Evolutionary conservation across 2,888 invertebrate species (phyloP), one percentile per base, ranked within the genome.

Genomic region (Andrena bucephala): DNA sequence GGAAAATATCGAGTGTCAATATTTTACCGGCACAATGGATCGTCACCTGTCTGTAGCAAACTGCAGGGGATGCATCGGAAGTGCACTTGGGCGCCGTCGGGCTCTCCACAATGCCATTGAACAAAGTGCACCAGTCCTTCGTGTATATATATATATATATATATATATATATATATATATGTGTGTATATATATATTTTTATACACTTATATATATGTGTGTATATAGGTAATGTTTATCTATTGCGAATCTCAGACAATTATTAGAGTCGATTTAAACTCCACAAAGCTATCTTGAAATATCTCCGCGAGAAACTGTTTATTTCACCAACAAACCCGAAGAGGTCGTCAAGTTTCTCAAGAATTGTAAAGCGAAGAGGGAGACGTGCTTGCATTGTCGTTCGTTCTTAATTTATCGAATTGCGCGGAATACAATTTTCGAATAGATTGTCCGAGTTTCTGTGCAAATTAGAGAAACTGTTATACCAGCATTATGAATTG

Each of bases 1-100:
- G 75, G 81, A 65, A 90, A 91, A 91, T 91, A 92, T 91, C 87
- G 90, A 91, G 89, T 89, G 90, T 92, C 92, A 91, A 92, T 92
- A 92, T 92, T 92, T 92, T 89, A 92, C 87, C 85, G 84, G 84
- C 83, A 91, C 90, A 91, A 91, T 90, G 85, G 89, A 90, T 90
- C 83, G 80, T 84, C 84, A 85, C 77, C 84, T 87, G 87, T 84
- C 85, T 75, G 77, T 76, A 81, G 78, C 84, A 84, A 87, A 86
- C 85, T 83, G 78, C 73, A 59, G 70, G 65, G 85, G 87, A 87
- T 87, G 85, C 89, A 87, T 89, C 88, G 89, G 85, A 89, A 91
- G 90, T 91, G 87, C 91, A 88, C 90, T 90, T 81, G 87, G 84
- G 77, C 79, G 81, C 57, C 84, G 73, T 68, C 69, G 70, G 75